These are phyloP conservation scores for Dasypogon diadema DNA, from an alignment of 2,888 invertebrate species.

Conservation along the genomic window DNA sequence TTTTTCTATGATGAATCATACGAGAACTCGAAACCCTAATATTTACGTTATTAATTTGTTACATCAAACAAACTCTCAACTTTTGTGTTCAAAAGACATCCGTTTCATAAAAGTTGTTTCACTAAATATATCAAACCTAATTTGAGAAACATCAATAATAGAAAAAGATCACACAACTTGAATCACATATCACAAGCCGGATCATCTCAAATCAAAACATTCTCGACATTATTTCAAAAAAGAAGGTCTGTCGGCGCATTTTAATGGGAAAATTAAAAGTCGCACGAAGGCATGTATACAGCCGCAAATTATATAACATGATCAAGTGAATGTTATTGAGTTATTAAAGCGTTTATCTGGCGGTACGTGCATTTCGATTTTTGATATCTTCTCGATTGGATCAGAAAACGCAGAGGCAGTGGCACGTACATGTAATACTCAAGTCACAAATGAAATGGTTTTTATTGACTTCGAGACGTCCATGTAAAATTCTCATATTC, in stretches of 20 bases:
- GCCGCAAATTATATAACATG: not conserved
- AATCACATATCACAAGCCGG: not conserved
- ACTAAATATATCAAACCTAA: too few relatives aligned
- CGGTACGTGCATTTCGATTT: slow-evolving; percentile 17
- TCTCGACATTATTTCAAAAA: slow-evolving; percentile 1
- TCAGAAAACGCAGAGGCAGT: not conserved
- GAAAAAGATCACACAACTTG: not conserved
- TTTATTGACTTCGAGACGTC: too few relatives aligned
- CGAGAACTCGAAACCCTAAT: too few relatives aligned
- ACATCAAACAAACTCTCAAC: too few relatives aligned
- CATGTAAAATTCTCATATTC: not conserved
- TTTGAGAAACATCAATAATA: not conserved
- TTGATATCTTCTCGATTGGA: slow-evolving; percentile 13
- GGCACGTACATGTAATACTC: slow-evolving; percentile 7
- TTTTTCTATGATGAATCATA: too few relatives aligned
- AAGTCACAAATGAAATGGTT: too few relatives aligned
- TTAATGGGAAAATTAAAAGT: slow-evolving; percentile 32
- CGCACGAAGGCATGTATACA: not conserved
- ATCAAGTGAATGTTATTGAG: slow-evolving; percentile 36
- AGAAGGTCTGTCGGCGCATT: slow-evolving; percentile 15
- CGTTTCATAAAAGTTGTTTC: too few relatives aligned
- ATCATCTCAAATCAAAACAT: slow-evolving; percentile 3
- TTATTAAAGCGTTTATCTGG: slow-evolving; percentile 1
- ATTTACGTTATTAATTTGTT: too few relatives aligned
- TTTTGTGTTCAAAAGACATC: not conserved